Base-by-base conservation (phyloP, 2,113 vertebrate genomes). In the Pygoscelis antarcticus region DNA sequence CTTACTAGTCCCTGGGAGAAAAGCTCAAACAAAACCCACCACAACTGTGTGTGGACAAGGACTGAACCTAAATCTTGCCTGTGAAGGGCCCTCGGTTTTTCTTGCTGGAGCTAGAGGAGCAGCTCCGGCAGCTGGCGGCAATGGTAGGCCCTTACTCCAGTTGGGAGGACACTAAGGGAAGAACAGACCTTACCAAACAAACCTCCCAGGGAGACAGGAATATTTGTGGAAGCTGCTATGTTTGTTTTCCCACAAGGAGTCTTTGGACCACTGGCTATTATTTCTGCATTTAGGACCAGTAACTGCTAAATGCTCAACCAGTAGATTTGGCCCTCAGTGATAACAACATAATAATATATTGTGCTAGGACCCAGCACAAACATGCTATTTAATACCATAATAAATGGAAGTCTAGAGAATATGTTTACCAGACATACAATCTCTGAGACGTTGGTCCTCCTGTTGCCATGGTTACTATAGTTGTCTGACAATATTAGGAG, bases 381-480 rank as follows among this genome's bases (percentile, higher is more conserved):
- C 57, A 12, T 52, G 55, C 71, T 64, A n/a, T 83, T 69, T 76
- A 40, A 12, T 91, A 49, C 42, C 32, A 11, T 54, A 27, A 62
- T 71, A 19, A 40, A 11, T 5, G 40, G 30, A 29, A 60, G 55
- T 14, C 61, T 38, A 0, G 60, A 20, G 72, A 61, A 71, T 32
- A 10, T 82, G 92, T 97, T 95, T 92, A 85, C 81, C 83, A 94
- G 83, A 26, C 83, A 27, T 27, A 26, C 19, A 40, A 2, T 51
- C 79, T 72, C 17, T 4, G 57, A 52, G 89, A 89, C 9, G 22
- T 76, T 91, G 69, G 83, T 97, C 36, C 57, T 94, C 34, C n/a
- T 19, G 93, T 96, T 96, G 89, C 94, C 74, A 66, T 97, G 95
- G 96, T 40, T 57, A 96, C 93, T 4, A 1, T 49, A 36, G 69